A percentile compares a stretch with the other conserved stretches of the same genome.
phyloP scores from a whole-genome alignment of 2,888 invertebrate genomes.

The Amiota communis region DNA sequence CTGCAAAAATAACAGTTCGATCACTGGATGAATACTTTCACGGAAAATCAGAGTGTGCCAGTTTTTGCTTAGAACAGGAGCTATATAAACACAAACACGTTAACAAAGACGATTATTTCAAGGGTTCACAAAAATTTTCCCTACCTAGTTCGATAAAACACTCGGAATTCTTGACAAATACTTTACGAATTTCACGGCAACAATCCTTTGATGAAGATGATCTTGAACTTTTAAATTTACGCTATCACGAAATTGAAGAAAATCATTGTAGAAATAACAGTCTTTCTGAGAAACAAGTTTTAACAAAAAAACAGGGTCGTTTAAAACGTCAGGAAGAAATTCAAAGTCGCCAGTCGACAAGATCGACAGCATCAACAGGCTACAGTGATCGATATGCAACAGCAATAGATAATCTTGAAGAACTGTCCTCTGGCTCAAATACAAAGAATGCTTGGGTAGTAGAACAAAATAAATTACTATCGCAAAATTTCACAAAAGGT shows the following conservation, averaged over 20 bases:
- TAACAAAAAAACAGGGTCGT: neutral
- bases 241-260: neutral
- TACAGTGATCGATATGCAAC: conserved; percentile 39
- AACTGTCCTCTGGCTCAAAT: neutral
- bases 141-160: conserved; percentile 18
- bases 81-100: neutral
- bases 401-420: conserved; percentile 34
- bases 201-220: conserved; percentile 26
- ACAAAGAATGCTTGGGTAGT: neutral
- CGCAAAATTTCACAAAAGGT: neutral
- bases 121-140: conserved; percentile 18
- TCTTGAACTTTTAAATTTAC: neutral
- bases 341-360: conserved; percentile 28
- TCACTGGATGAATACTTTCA: conserved; percentile 30
- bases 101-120: conserved; percentile 10
- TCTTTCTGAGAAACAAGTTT: neutral
- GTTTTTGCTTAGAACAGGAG: conserved; percentile 27
- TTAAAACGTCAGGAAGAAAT: conserved; percentile 29
- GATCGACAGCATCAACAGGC: conserved; percentile 18
- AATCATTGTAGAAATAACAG: neutral
- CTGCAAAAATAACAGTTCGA: neutral
- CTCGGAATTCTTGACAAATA: neutral
- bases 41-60: neutral
- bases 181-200: neutral
- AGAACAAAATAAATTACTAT: neutral